Conservation (phyloP, 2,113 vertebrate species). For the Heliornis fulica region DNA sequence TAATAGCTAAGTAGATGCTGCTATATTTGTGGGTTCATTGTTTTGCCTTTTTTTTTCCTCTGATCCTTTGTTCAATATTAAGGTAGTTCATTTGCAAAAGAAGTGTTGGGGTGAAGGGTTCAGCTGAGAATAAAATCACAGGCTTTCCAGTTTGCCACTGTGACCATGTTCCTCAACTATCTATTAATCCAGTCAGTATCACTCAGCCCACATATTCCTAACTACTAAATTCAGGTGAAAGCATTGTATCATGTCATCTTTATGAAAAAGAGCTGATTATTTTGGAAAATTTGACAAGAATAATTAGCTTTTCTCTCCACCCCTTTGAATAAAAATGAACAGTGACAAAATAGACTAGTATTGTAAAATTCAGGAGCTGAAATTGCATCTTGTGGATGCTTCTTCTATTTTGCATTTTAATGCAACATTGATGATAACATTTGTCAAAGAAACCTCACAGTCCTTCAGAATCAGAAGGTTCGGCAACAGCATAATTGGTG, state of each 20-base stretch:
- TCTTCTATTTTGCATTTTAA: slow-evolving; percentile 64
- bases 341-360: slow-evolving; percentile 15
- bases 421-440: slow-evolving; percentile 57
- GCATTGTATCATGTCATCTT: neutral
- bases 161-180: neutral
- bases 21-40: neutral
- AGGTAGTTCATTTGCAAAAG: neutral
- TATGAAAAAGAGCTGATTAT: slow-evolving; percentile 20
- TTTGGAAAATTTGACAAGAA: slow-evolving; percentile 49
- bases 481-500: slow-evolving; percentile 47
- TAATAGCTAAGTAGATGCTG: neutral
- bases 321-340: slow-evolving; percentile 22
- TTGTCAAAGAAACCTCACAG: slow-evolving; percentile 61
- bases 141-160: neutral
- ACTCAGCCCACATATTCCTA: neutral
- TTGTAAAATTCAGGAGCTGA: slow-evolving; percentile 43
- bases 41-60: neutral
- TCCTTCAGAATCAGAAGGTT: slow-evolving; percentile 49
- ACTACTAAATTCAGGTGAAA: slow-evolving; percentile 1
- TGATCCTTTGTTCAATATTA: neutral
- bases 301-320: slow-evolving; percentile 35
- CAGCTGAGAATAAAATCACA: neutral
- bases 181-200: neutral
- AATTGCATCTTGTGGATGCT: slow-evolving; percentile 51
- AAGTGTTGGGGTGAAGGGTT: neutral